A percentile compares a stretch with the other conserved stretches of the same genome.
phyloP scores from a whole-genome alignment of 2,797 vertebrate genomes.

The Thalassophryne amazonica region DNA sequence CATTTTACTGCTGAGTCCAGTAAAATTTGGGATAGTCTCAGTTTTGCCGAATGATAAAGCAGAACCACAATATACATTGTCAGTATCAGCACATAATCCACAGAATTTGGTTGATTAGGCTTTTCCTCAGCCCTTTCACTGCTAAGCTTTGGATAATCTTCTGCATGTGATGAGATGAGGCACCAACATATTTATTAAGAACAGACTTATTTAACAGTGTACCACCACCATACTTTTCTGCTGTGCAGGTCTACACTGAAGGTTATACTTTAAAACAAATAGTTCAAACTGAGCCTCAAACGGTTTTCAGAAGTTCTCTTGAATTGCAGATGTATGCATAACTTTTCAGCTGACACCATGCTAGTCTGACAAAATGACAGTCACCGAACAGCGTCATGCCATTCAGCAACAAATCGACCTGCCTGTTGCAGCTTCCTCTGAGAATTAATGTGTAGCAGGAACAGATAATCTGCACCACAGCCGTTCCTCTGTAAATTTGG shows the following conservation, averaged over 20 bases:
- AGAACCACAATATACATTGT: neutral
- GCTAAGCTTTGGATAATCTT: constrained; percentile 46
- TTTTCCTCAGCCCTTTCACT: neutral
- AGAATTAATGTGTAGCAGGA: no score
- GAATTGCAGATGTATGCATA: neutral
- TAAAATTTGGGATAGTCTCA: constrained; percentile 28
- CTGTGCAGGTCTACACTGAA: neutral
- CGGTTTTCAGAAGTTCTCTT: neutral
- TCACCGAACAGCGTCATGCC: no score
- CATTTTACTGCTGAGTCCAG: constrained; percentile 53
- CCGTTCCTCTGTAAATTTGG: no score
- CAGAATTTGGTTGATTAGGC: no score
- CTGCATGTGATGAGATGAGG: constrained; percentile 57
- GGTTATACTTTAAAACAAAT: neutral
- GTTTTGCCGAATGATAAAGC: constrained; percentile 1
- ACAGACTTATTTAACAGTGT: constrained; percentile 17
- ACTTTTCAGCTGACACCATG: no score
- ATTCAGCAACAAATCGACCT: no score
- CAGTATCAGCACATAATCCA: no score
- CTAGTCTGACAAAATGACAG: no score
- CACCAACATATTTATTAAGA: constrained; percentile 35
- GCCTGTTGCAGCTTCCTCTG: no score
- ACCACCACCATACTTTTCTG: neutral
- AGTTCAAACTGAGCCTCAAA: neutral
- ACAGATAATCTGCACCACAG: no score